Percentiles rank a stretch among this genome's conserved stretches.
Evolutionary conservation across 1,140 invertebrate species (phyloP).

Genomic region (Drosophila ironensis): DNA sequence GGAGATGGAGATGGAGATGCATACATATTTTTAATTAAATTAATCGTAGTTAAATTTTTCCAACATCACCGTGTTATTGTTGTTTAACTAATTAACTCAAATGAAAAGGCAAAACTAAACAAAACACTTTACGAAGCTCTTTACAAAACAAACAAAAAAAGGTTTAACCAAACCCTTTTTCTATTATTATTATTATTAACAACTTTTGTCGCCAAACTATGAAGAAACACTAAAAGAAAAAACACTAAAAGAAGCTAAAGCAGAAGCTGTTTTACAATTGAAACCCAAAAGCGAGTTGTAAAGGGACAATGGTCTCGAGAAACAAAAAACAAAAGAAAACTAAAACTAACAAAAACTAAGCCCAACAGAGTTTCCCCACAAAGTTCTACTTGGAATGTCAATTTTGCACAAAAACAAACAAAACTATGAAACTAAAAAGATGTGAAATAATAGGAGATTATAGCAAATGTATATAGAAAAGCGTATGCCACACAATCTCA

Average conservation of each 20-base stretch:
- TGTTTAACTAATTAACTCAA: conserved; percentile 59
- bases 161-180: conserved; percentile 17
- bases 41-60: conserved; percentile 69
- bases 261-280: background rate
- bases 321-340: background rate
- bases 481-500: background rate
- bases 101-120: conserved; percentile 17
- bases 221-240: background rate
- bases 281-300: conserved; percentile 5
- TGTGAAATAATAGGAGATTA: background rate
- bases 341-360: no score
- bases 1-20: no score
- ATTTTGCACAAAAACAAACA: conserved; percentile 19
- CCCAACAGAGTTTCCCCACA: no score
- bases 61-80: conserved; percentile 74
- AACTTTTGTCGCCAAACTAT: conserved; percentile 26
- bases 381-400: conserved; percentile 30
- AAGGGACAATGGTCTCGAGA: background rate
- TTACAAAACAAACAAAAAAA: conserved; percentile 8
- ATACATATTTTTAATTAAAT: conserved; percentile 65
- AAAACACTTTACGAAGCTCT: conserved; percentile 6
- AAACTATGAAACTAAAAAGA: conserved; percentile 2
- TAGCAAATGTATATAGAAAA: conserved; percentile 19
- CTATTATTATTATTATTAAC: conserved; percentile 3
- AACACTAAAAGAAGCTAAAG: background rate